Evolutionary conservation across 2,113 vertebrate species (phyloP).

Genomic region (Colinus virginianus): DNA sequence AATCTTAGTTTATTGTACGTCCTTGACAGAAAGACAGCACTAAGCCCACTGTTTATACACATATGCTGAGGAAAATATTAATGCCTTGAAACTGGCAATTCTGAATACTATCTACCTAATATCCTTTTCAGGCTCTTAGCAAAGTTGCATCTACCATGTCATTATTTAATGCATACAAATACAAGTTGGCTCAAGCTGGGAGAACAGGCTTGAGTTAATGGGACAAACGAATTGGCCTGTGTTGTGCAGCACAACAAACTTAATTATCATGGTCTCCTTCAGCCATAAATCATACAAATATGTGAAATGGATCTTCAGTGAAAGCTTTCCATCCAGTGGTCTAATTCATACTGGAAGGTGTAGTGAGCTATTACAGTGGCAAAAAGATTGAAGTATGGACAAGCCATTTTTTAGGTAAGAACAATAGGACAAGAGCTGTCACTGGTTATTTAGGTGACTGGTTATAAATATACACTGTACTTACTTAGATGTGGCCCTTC

Average conservation of each 20-base stretch:
- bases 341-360: neutral
- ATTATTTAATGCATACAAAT: neutral
- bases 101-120: neutral
- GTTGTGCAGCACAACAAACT: neutral
- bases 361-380: neutral
- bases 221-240: neutral
- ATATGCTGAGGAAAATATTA: conserved; percentile 1
- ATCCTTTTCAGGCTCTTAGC: neutral
- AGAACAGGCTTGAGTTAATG: neutral
- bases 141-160: rapidly evolving
- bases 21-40: conserved; percentile 38
- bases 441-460: neutral
- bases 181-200: neutral
- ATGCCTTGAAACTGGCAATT: conserved; percentile 3
- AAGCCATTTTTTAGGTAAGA: neutral
- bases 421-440: neutral
- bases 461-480: neutral
- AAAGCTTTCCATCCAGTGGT: neutral
- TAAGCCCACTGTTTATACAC: neutral
- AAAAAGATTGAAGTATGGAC: neutral
- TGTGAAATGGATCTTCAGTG: neutral
- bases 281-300: neutral
- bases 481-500: neutral
- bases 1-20: conserved; percentile 16
- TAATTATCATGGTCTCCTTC: neutral